phyloP scores from a whole-genome alignment of 2,113 vertebrate genomes.

The Lota lota region DNA sequence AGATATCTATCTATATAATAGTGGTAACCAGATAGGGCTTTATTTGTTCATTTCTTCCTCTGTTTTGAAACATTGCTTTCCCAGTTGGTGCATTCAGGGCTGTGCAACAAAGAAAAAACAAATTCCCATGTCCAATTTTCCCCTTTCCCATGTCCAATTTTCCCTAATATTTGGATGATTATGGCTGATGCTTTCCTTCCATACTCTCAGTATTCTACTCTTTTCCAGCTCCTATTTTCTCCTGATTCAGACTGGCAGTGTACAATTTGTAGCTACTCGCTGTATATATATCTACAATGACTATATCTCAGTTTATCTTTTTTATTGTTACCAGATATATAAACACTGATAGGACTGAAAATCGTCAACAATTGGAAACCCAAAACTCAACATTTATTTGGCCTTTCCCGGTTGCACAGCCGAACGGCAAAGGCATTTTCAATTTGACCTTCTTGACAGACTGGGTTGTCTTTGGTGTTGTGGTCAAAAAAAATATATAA shows the following conservation, averaged over 20 bases:
- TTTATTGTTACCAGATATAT: no score
- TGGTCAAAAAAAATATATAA: conserved; percentile 44
- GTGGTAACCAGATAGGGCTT: no score
- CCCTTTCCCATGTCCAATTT: conserved; percentile 62
- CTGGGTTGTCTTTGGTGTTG: conserved; percentile 54
- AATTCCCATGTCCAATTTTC: conserved; percentile 65
- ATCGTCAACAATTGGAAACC: conserved; percentile 54
- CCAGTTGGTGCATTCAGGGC: conserved; percentile 62
- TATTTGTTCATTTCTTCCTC: conserved; percentile 39
- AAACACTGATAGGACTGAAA: conserved; percentile 8
- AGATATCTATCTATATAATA: no score
- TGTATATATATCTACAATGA: conserved; percentile 27
- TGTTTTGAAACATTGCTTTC: conserved; percentile 50
- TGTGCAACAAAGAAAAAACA: conserved; percentile 36
- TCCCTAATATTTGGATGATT: conserved; percentile 70
- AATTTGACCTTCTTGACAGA: conserved; percentile 61
- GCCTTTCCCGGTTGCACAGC: conserved; percentile 30
- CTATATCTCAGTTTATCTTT: conserved; percentile 16
- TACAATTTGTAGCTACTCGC: no score
- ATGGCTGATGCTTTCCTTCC: conserved; percentile 61
- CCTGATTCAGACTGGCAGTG: conserved; percentile 2
- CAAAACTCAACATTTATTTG: conserved; percentile 52
- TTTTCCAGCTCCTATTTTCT: conserved; percentile 39
- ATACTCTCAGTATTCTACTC: conserved; percentile 32
- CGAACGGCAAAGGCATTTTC: conserved; percentile 56